Base-by-base conservation (phyloP, 1,140 invertebrate genomes). In the Tribolium madens region DNA sequence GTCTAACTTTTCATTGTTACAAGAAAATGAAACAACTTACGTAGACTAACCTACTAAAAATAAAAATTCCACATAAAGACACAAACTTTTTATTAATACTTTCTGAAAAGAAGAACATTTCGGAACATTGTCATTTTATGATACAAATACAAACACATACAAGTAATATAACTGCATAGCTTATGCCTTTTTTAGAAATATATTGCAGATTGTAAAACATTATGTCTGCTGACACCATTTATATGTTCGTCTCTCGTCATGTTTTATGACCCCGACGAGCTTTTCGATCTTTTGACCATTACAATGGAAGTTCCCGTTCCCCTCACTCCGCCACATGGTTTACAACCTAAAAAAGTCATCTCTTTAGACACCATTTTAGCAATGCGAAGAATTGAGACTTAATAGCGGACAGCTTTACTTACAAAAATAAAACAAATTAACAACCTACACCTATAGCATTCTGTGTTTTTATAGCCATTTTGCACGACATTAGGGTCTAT, bases 131-230 rank as follows among this genome's bases (percentile, higher is more conserved):
- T 79, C 76, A 81, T 80, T 81, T 81, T 81, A 81, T 73, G 80
- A 81, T 80, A 57, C 53, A 70, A 77, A 81, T 81, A 75, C 70
- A 76, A 76, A 81, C 72, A 78, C 74, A 80, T 80, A 81, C 13
- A 64, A 64, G 17, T 64, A 57, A 50, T 18, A 64, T 64, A 81
- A 81, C 53, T 48, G 75, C 73, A 79, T 80, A 76, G 75, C 80
- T 81, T 81, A 80, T 79, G 78, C 74, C 75, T 81, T 78, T 81
- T 78, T 36, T 42, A 42, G 42, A 53, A 50, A 81, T 80, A 80
- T 81, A 80, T 81, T 80, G 73, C 78, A 80, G 75, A 80, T 78
- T 80, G 79, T 81, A 81, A 81, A 81, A 80, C 72, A 78, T 78
- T 75, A 80, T 80, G 76, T 69, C 60, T 52, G 78, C 76, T 75